Percentiles rank a stretch among this genome's conserved stretches.
phyloP scores from a whole-genome alignment of 2,113 vertebrate genomes.

The Typhlomys cinereus region DNA sequence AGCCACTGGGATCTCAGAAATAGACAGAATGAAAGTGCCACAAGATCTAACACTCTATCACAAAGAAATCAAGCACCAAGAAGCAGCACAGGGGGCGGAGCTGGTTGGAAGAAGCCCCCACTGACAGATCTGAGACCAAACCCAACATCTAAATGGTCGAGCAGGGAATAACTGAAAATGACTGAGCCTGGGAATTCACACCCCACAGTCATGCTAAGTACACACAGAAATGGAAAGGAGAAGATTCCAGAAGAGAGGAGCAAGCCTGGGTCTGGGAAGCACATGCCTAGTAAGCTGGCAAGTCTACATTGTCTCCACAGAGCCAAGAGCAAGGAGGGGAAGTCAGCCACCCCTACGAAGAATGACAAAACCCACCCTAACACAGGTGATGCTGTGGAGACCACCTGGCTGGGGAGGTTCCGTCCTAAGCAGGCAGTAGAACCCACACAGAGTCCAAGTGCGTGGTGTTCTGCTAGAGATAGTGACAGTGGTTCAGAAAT shows the following conservation, averaged over 20 bases:
- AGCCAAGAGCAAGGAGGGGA: not conserved
- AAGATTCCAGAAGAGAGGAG: no score
- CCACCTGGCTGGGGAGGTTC: not conserved
- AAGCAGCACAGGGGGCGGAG: not conserved
- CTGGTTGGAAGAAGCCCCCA: no score
- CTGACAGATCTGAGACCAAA: not conserved
- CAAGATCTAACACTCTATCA: not conserved
- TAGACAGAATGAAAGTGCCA: no score
- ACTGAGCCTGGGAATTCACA: accelerated
- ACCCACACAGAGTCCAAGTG: not conserved
- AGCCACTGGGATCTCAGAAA: not conserved
- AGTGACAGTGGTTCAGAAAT: not conserved
- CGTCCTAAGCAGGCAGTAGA: not conserved
- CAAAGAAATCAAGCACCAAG: not conserved
- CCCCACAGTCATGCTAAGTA: not conserved
- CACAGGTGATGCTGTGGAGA: not conserved
- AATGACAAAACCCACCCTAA: not conserved
- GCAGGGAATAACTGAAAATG: not conserved
- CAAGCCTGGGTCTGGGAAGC: no score
- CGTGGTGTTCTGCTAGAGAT: not conserved
- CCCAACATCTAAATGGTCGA: not conserved
- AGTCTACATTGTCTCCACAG: no score
- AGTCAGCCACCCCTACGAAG: accelerated
- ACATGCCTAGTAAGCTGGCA: no score
- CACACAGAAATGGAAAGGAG: no score